A percentile compares a stretch with the other conserved stretches of the same genome.
Evolutionary conservation across 2,888 invertebrate genomes (phyloP).

Genomic region (Polymixis flavicincta): DNA sequence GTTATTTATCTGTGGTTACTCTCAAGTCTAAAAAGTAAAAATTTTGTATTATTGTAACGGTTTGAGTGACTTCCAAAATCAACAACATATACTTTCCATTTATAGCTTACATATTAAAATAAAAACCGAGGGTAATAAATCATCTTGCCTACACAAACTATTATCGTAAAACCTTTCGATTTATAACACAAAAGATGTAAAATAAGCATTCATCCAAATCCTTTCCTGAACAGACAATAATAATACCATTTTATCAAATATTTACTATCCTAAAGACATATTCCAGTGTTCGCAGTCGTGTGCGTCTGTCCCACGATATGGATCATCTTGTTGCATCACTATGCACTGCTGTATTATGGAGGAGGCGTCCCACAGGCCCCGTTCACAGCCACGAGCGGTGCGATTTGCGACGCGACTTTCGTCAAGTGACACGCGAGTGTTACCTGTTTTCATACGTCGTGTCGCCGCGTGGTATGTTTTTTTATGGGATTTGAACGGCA

Average conservation of each 20-base stretch:
- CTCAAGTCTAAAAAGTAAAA: background rate
- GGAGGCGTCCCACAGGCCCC: conserved; percentile 30
- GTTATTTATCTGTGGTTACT: background rate
- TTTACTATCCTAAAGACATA: conserved; percentile 23
- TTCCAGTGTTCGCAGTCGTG: conserved; percentile 17
- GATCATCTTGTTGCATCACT: conserved; percentile 72
- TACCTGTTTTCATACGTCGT: no score
- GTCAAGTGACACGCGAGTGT: no score
- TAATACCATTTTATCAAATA: background rate
- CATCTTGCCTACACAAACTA: background rate
- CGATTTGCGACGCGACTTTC: background rate
- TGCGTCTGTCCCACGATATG: background rate
- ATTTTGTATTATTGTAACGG: background rate
- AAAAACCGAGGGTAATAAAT: background rate
- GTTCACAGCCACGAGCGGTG: background rate
- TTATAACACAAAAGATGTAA: background rate
- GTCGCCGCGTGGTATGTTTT: background rate
- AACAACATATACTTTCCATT: background rate
- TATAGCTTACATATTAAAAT: background rate
- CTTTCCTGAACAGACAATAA: background rate
- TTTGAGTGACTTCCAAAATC: background rate
- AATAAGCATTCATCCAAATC: background rate
- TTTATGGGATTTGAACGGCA: background rate
- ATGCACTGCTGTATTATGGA: conserved; percentile 72
- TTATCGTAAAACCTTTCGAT: background rate